Base-by-base conservation (phyloP, 1,140 invertebrate species). In the Mizuhopecten yessoensis region DNA sequence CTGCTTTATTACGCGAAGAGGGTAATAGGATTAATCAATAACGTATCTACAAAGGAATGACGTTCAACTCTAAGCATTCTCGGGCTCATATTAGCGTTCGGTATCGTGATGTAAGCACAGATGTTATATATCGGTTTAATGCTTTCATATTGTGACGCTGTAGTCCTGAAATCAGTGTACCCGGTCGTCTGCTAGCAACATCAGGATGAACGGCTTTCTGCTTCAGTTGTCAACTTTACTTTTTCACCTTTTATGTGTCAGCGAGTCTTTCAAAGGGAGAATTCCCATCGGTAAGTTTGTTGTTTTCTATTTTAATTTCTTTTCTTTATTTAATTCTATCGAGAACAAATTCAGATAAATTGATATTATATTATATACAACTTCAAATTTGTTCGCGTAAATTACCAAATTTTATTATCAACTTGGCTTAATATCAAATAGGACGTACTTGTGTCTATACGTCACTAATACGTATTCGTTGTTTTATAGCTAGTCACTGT, bases 131-230 rank as follows among this genome's bases (percentile, higher is more conserved):
- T 29, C 1, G 23, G 57, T 75, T 75, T 75, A 29, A 75, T 75
- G n/a, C 57, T 75, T 57, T 75, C 57, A 29, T 75, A 75, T 75
- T 75, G 57, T 75, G 57, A 75, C n/a, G 57, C n/a, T 75, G 57
- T 75, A n/a, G 29, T 75, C n/a, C 57, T 75, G 23, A 75, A 29
- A 75, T 20, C 45, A n/a, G n/a, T n/a, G 13, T 39, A 39, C 29
- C 1, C 57, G n/a, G 57, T 75, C n/a, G 23, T 75, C 57, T 29
- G 57, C 57, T 29, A 75, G n/a, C 57, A 75, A 29, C 57, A 75
- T 75, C 23, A 75, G n/a, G 57, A 75, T 75, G 57, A 75, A 75
- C 57, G n/a, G n/a, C n/a, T 75, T 75, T 75, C 57, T 75, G 57
- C 57, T 75, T 75, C 57, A 75, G 57, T 75, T 75, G 57, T 75